Conservation (phyloP, 2,888 invertebrate species). For the Rhaphigaster nebulosa region DNA sequence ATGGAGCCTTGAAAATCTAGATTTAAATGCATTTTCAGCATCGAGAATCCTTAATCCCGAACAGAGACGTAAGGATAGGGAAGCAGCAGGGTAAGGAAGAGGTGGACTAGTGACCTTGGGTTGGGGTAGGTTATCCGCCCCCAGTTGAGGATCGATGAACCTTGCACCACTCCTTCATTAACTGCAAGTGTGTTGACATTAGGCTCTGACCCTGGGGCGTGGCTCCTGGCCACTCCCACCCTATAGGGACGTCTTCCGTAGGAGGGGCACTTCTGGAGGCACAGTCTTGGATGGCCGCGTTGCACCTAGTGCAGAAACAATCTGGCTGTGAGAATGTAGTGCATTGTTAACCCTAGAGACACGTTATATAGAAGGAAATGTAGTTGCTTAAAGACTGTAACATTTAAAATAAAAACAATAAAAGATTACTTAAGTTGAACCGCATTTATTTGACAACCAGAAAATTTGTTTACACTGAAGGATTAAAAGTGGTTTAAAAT, state of each 20-base stretch:
- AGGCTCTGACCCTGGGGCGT: slow-evolving; percentile 29
- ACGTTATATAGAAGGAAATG: too few relatives aligned
- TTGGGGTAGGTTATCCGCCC: slow-evolving; percentile 39
- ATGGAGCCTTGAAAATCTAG: neutral
- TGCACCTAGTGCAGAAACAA: neutral
- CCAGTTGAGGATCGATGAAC: neutral
- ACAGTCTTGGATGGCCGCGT: slow-evolving; percentile 44
- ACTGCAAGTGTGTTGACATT: neutral
- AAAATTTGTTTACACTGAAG: too few relatives aligned
- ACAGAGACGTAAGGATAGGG: neutral
- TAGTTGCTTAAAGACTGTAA: too few relatives aligned
- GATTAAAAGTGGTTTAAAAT: too few relatives aligned
- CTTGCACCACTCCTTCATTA: slow-evolving; percentile 22
- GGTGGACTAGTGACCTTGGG: slow-evolving; percentile 34
- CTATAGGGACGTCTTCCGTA: slow-evolving; percentile 31
- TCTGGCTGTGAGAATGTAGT: neutral
- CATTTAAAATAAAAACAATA: too few relatives aligned
- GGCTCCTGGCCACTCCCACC: slow-evolving; percentile 37
- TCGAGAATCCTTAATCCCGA: neutral
- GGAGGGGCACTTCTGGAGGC: slow-evolving; percentile 8
- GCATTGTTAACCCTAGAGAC: too few relatives aligned
- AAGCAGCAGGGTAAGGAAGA: neutral
- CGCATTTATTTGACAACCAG: too few relatives aligned
- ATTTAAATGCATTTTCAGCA: neutral
- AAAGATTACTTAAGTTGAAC: too few relatives aligned